Percentiles rank a stretch among this genome's conserved stretches.
Evolutionary conservation across 2,888 invertebrate genomes (phyloP).

Genomic region (Nebria brevicollis): DNA sequence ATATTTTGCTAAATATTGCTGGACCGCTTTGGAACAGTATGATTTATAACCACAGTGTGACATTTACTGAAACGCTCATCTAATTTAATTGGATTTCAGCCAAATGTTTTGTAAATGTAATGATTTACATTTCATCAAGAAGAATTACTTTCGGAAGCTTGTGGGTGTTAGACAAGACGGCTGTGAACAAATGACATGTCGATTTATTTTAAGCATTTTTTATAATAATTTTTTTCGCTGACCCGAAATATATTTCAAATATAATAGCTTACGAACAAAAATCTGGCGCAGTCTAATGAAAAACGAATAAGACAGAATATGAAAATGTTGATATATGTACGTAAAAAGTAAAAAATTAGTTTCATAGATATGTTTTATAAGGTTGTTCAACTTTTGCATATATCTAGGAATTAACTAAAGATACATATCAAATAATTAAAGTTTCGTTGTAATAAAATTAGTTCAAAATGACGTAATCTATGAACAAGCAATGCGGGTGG

Average conservation of each 20-base stretch:
- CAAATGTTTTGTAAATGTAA: constrained; percentile 1
- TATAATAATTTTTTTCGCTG: background rate
- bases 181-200: background rate
- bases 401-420: too few relatives aligned
- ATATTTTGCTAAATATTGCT: background rate
- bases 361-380: too few relatives aligned
- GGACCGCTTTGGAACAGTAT: background rate
- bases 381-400: too few relatives aligned
- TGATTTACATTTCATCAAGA: background rate
- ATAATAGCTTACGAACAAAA: background rate
- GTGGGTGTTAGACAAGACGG: background rate
- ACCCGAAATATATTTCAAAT: background rate
- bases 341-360: too few relatives aligned
- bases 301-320: too few relatives aligned
- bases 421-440: too few relatives aligned
- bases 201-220: background rate
- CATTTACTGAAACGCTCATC: background rate
- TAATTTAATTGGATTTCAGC: constrained; percentile 1
- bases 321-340: too few relatives aligned
- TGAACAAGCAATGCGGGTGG: too few relatives aligned
- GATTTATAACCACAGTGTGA: background rate
- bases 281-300: too few relatives aligned
- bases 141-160: background rate
- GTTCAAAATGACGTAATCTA: too few relatives aligned
- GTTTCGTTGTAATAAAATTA: too few relatives aligned